Conservation (phyloP, 2,888 invertebrate genomes). For the Aspidiotus destructor region DNA sequence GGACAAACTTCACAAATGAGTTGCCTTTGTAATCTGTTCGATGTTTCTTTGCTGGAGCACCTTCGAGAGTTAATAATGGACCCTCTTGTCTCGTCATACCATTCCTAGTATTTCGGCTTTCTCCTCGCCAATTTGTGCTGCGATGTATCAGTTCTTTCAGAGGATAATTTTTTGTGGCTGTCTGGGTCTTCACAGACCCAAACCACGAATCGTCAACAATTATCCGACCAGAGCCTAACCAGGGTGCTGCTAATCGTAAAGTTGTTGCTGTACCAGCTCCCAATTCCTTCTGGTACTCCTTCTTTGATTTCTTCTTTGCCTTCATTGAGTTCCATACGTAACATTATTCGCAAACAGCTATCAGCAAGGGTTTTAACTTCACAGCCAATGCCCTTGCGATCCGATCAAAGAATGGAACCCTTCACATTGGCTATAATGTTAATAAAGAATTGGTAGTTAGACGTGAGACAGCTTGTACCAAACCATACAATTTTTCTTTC, state of each 20-base stretch:
- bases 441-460: too few relatives aligned
- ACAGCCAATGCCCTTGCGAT: not conserved
- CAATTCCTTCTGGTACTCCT: too few relatives aligned
- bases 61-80: not conserved
- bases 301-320: constrained; percentile 8
- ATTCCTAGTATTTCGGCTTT: not conserved
- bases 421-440: too few relatives aligned
- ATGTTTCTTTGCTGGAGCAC: not conserved
- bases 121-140: not conserved
- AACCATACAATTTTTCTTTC: too few relatives aligned
- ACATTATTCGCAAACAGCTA: not conserved
- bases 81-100: not conserved
- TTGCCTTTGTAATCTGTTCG: not conserved
- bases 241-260: too few relatives aligned
- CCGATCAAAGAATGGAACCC: too few relatives aligned
- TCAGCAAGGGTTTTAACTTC: not conserved
- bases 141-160: not conserved
- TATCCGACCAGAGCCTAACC: too few relatives aligned
- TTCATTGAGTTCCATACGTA: constrained; percentile 6
- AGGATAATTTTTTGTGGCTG: not conserved
- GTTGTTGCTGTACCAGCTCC: not conserved
- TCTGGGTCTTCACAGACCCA: too few relatives aligned
- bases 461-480: too few relatives aligned
- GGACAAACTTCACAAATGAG: not conserved
- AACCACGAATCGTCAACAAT: too few relatives aligned